These are phyloP conservation scores for Onthophagus taurus DNA, from an alignment of 1,140 invertebrate species.

Conservation along the genomic window DNA sequence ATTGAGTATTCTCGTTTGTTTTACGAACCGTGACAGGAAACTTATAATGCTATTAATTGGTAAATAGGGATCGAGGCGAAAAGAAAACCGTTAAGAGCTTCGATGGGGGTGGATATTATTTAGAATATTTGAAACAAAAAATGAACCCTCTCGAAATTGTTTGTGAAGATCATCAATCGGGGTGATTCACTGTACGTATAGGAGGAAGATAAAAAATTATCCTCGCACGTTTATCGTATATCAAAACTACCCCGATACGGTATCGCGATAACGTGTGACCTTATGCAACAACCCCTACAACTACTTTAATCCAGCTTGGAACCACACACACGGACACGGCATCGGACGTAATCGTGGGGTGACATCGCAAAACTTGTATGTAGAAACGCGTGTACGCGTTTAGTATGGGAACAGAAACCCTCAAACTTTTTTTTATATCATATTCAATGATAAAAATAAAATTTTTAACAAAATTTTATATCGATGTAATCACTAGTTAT, in stretches of 20 bases:
- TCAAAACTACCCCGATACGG: slow-evolving; percentile 14
- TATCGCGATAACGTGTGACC: slow-evolving; percentile 13
- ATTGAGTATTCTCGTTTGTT: slow-evolving; percentile 31
- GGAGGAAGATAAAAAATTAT: slow-evolving; percentile 8
- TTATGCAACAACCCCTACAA: slow-evolving; percentile 8
- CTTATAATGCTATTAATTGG: too few species aligned
- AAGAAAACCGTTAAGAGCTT: too few species aligned
- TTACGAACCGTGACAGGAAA: too few species aligned
- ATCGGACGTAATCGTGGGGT: slow-evolving; percentile 20
- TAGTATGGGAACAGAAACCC: slow-evolving; percentile 3
- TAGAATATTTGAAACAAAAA: too few species aligned
- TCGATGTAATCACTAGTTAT: too few species aligned
- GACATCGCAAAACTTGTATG: slow-evolving; percentile 15
- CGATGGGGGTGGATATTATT: too few species aligned
- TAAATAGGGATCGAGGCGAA: too few species aligned
- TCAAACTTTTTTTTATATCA: slow-evolving; percentile 14
- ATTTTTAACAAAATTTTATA: too few species aligned
- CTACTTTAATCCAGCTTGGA: slow-evolving; percentile 13
- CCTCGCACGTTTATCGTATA: slow-evolving; percentile 14
- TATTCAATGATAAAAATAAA: slow-evolving; percentile 1
- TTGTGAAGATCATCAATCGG: too few species aligned
- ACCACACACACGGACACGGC: too few species aligned
- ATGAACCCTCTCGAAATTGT: too few species aligned
- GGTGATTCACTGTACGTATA: slow-evolving; percentile 2
- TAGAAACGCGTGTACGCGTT: slow-evolving; percentile 9